phyloP scores from a whole-genome alignment of 2,797 vertebrate genomes.

The Columba guinea region DNA sequence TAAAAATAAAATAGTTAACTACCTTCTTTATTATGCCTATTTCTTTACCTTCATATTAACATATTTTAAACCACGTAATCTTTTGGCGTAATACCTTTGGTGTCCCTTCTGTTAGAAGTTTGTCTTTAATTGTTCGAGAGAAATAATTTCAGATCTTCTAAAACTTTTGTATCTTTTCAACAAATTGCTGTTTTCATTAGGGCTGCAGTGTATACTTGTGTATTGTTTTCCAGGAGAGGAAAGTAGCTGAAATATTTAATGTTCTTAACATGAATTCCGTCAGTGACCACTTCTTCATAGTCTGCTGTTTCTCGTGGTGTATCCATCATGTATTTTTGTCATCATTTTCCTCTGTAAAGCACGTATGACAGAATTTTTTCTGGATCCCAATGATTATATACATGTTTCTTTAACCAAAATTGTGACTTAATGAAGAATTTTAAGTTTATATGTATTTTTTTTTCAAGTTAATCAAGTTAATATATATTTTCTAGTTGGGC shows the following conservation, averaged over 20 bases:
- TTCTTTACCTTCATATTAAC: not conserved
- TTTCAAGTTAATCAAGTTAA: not conserved
- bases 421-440: not conserved
- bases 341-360: not conserved
- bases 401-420: not conserved
- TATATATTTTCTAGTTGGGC: constrained; percentile 64
- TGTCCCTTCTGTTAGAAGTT: not conserved
- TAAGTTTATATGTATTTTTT: not conserved
- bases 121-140: not conserved
- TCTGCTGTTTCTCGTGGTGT: not conserved
- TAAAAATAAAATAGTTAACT: not conserved
- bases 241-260: not conserved
- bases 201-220: not conserved
- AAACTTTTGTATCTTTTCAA: not conserved
- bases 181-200: not conserved
- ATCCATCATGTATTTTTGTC: not conserved
- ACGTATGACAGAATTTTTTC: not conserved
- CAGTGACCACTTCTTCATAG: not conserved
- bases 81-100: not conserved
- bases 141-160: not conserved
- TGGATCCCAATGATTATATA: not conserved
- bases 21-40: not conserved
- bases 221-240: not conserved
- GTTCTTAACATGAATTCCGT: not conserved
- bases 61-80: not conserved